Base-by-base conservation (phyloP, 2,113 vertebrate species). In the Lophius piscatorius region DNA sequence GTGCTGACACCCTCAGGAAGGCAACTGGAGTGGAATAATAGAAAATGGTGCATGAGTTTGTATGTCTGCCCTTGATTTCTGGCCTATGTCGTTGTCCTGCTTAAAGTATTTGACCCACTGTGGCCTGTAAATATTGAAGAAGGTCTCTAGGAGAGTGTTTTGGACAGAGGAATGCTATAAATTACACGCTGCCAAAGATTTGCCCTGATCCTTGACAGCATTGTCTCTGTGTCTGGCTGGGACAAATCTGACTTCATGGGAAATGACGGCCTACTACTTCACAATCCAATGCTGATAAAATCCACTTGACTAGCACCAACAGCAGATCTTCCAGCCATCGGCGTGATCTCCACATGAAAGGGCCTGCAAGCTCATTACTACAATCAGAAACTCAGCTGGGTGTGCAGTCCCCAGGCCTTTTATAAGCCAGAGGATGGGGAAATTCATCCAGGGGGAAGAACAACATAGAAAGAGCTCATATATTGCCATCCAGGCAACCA, bases 301-400 rank as follows among this genome's bases (percentile, higher is more conserved):
- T 76, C 74, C 70, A 63, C 63, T 74, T 65, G 62, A 67, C 47
- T 70, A 41, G 60, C 63, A 72, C 63, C 63, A 63, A 76, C 75
- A 72, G 74, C 65, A 67, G 23, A 33, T 68, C 74, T 70, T 70
- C 70, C 47, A 67, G 54, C 48, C 38, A 56, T 59, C n/a, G 6
- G 47, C 80, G 76, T 78, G 72, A 88, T 85, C 82, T 81, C 60
- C 73, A 90, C 85, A 88, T 88, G 79, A 86, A 90, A 88, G 87
- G 26, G 70, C 52, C 64, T 51, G 60, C 65, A 14, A 87, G 73
- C 88, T 88, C 85, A 85, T 84, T 85, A 88, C 67, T 72, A 76
- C 70, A 76, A 72, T 78, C 72, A 46, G 73, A 55, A 72, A 83
- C 78, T 74, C 68, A 76, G 72, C 62, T 24, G 49, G 67, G 48